Conservation (phyloP, 2,797 vertebrate genomes). For the Hipposideros larvatus region DNA sequence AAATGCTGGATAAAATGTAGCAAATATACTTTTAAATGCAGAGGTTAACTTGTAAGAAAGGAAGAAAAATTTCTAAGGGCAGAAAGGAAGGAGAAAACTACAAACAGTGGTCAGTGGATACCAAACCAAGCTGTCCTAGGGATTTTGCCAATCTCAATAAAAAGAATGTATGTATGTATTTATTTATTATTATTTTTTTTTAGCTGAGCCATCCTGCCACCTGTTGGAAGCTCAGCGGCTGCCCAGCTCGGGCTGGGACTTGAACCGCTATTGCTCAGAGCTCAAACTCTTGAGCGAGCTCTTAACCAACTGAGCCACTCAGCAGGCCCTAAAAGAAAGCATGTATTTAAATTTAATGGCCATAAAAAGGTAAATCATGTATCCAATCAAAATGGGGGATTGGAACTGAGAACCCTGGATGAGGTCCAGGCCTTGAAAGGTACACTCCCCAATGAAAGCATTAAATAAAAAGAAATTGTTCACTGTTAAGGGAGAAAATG, state of each 20-base stretch:
- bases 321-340: not conserved
- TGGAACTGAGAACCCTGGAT: not conserved
- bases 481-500: not conserved
- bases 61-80: not conserved
- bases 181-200: no score
- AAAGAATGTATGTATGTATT: not conserved
- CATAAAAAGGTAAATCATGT: not conserved
- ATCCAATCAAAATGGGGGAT: not conserved
- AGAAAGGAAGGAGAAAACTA: not conserved
- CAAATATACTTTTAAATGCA: not conserved
- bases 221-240: no score
- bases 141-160: not conserved
- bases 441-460: not conserved
- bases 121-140: not conserved
- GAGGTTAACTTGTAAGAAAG: not conserved
- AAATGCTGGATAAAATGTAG: not conserved
- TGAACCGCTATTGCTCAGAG: no score
- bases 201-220: no score
- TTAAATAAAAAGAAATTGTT: not conserved
- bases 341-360: not conserved
- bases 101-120: not conserved
- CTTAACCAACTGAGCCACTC: no score
- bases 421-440: not conserved
- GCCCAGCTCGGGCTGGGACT: no score
- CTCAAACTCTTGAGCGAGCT: no score